A percentile compares a stretch with the other conserved stretches of the same genome.
Conservation (phyloP, 2,113 vertebrate genomes). For the Colistium nudipinnis region DNA sequence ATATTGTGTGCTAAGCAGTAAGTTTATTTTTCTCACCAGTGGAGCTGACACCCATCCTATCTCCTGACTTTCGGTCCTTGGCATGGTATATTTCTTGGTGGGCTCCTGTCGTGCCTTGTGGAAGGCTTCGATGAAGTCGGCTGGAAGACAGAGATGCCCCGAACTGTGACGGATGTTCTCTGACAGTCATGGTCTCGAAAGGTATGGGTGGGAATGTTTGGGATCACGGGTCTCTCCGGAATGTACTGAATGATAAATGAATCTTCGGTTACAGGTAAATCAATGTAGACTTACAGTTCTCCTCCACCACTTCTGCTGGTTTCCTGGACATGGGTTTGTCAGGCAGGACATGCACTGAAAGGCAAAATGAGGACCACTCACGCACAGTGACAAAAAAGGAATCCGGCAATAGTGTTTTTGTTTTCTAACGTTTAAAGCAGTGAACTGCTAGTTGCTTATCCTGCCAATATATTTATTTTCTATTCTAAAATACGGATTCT, state of each 20-base stretch:
- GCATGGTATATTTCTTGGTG: slow-evolving; percentile 84
- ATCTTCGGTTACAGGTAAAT: not conserved
- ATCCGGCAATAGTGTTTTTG: not conserved
- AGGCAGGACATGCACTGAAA: slow-evolving; percentile 83
- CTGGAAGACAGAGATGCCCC: slow-evolving; percentile 62
- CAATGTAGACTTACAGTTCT: slow-evolving; percentile 82
- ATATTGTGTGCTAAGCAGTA: too few relatives aligned
- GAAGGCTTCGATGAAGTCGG: slow-evolving; percentile 82
- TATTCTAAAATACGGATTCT: too few relatives aligned
- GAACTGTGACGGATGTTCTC: not conserved
- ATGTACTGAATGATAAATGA: too few relatives aligned
- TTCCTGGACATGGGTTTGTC: slow-evolving; percentile 87
- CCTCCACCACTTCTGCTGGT: slow-evolving; percentile 67
- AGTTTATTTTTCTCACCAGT: slow-evolving; percentile 80
- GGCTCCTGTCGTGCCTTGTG: slow-evolving; percentile 81
- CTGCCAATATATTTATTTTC: too few relatives aligned
- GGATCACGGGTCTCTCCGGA: too few relatives aligned
- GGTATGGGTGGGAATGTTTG: too few relatives aligned
- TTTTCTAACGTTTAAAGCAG: too few relatives aligned
- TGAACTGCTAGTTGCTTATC: too few relatives aligned
- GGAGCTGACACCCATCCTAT: slow-evolving; percentile 88
- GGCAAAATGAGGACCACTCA: not conserved
- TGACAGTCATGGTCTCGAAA: not conserved
- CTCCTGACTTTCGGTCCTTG: slow-evolving; percentile 90
- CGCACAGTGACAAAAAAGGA: not conserved